Base-by-base conservation (phyloP, 2,888 invertebrate species). In the Strigamia maritima region DNA sequence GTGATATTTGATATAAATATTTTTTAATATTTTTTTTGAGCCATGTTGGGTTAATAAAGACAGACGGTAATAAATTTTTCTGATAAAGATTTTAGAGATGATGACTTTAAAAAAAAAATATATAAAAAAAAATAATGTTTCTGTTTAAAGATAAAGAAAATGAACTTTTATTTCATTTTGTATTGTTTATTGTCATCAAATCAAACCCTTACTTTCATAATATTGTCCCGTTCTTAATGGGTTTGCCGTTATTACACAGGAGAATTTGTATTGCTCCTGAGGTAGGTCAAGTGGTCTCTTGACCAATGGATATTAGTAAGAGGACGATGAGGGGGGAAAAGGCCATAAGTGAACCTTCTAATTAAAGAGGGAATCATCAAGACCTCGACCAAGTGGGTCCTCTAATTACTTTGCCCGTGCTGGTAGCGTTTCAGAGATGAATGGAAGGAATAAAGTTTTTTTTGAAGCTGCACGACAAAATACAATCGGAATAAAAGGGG, bases 141-240 rank as follows among this genome's bases (percentile, higher is more conserved):
- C 3, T 31, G 31, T 31, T 31, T 31, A 31, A 31, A 10, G 16
- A 40, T 40, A 7, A n/a, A 49, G 49, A 49, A 16, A 49, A 49
- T 16, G n/a, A 19, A n/a, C 14, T 49, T 49, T 49, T n/a, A 49
- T 49, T 49, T 49, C n/a, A 49, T 49, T 49, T n/a, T 7, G 49
- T 49, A 49, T 49, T 49, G 49, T 49, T 49, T 49, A 49, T 49
- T 49, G 49, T 49, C 49, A 49, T 49, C 49, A 49, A 49, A 49
- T 49, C 49, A 49, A 49, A 49, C 49, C 49, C 49, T 44, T 49
- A 49, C 49, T 7, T 49, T 49, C 49, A 49, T 49, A 49, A 49
- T 49, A 49, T 49, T 49, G 49, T 49, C 49, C 49, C n/a, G n/a
- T n/a, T 49, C 49, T 49, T 49, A 49, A 49, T 49, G 49, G 49